These are phyloP conservation scores for Patella vulgata DNA, from an alignment of 1,140 invertebrate species.

Conservation along the genomic window DNA sequence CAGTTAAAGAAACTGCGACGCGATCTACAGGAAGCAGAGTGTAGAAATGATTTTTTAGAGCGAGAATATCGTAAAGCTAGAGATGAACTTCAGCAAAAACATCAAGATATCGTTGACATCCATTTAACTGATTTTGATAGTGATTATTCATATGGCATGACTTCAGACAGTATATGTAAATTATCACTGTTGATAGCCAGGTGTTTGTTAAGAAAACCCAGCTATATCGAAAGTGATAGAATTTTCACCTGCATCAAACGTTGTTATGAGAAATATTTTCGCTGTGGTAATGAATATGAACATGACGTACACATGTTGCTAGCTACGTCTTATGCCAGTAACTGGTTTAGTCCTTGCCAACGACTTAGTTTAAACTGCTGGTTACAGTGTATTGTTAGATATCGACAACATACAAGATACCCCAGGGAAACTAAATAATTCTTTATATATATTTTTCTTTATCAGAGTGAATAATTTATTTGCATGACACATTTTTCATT, in stretches of 20 bases:
- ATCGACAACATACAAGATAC: slow-evolving; percentile 1
- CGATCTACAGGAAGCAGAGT: slow-evolving; percentile 49
- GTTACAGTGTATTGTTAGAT: slow-evolving; percentile 50
- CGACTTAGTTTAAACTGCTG: slow-evolving; percentile 48
- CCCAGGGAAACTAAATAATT: too few species aligned
- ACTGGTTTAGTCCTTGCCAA: slow-evolving; percentile 55
- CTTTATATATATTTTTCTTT: too few species aligned
- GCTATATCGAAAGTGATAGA: slow-evolving; percentile 46
- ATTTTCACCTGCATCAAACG: slow-evolving; percentile 48
- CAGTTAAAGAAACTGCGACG: slow-evolving; percentile 46
- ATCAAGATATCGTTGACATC: slow-evolving; percentile 41
- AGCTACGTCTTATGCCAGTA: slow-evolving; percentile 58
- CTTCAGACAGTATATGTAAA: slow-evolving; percentile 48
- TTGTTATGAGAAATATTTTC: slow-evolving; percentile 51
- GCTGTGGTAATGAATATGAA: slow-evolving; percentile 38
- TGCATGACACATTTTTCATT: too few species aligned
- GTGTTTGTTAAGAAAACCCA: slow-evolving; percentile 50
- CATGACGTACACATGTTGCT: slow-evolving; percentile 62
- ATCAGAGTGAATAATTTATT: too few species aligned
- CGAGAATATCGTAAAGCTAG: slow-evolving; percentile 45
- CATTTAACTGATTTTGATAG: slow-evolving; percentile 49
- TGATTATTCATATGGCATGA: slow-evolving; percentile 53
- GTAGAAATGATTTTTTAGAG: slow-evolving; percentile 47
- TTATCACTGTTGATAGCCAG: slow-evolving; percentile 54
- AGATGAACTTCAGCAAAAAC: slow-evolving; percentile 34